These are phyloP conservation scores for Oreochromis niloticus DNA, from an alignment of 2,113 vertebrate genomes.

Conservation along the genomic window DNA sequence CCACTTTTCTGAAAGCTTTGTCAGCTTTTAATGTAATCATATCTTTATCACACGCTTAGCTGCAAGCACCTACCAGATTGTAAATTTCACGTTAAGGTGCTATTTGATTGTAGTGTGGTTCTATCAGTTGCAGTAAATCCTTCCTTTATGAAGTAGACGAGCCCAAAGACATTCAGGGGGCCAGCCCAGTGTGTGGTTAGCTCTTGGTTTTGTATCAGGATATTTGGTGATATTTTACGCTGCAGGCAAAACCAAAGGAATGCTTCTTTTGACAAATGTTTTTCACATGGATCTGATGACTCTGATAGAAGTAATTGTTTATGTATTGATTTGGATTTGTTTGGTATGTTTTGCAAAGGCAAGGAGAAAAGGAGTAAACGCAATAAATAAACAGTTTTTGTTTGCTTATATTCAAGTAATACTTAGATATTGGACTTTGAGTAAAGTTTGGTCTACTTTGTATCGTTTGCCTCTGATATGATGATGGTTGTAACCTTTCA, in stretches of 20 bases:
- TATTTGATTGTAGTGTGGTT: neutral
- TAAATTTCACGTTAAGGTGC: neutral
- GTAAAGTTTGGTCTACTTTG: neutral
- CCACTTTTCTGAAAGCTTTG: neutral
- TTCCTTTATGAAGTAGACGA: neutral
- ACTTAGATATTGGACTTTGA: neutral
- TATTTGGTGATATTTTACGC: neutral
- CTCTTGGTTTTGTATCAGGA: neutral
- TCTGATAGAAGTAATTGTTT: neutral
- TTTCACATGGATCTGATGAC: neutral
- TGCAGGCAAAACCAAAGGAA: neutral
- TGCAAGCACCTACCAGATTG: neutral
- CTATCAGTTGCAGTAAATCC: neutral
- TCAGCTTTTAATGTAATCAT: neutral
- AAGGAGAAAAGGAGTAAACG: neutral
- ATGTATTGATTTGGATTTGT: neutral
- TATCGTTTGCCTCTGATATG: neutral
- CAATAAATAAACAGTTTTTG: neutral
- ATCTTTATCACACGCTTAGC: neutral
- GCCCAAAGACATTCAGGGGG: neutral
- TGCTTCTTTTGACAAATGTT: neutral
- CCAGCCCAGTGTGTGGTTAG: neutral
- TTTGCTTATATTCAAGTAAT: neutral
- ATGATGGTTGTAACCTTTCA: neutral
- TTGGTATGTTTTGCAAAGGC: neutral